phyloP scores from a whole-genome alignment of 2,797 vertebrate species.

The Pseudochromis fuscus region DNA sequence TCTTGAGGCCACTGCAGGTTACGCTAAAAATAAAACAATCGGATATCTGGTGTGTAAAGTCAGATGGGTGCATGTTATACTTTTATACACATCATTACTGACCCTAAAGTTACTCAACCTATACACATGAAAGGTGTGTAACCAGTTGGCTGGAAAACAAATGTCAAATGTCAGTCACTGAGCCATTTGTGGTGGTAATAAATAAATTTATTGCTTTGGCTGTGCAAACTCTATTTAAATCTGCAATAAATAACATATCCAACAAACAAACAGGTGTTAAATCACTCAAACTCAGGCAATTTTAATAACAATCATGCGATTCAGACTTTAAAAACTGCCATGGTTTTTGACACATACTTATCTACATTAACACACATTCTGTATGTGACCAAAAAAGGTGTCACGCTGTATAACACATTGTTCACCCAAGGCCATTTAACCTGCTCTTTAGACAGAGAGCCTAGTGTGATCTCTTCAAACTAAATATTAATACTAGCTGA shows the following conservation, averaged over 20 bases:
- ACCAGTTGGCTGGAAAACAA: neutral
- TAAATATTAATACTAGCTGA: conserved; percentile 12
- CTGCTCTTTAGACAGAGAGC: neutral
- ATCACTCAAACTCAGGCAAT: conserved; percentile 19
- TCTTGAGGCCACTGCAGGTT: neutral
- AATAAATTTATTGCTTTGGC: conserved; percentile 39
- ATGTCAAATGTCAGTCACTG: conserved; percentile 9
- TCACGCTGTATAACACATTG: neutral
- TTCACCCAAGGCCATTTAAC: neutral
- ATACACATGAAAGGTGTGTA: neutral
- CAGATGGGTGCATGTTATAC: conserved; percentile 11
- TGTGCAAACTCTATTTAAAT: conserved; percentile 4
- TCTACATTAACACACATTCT: conserved; percentile 5
- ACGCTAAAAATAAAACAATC: conserved; percentile 20
- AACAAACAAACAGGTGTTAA: conserved; percentile 12
- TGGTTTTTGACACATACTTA: conserved; percentile 9
- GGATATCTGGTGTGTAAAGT: conserved; percentile 20
- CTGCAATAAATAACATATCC: conserved; percentile 39
- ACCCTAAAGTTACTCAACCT: too few species aligned
- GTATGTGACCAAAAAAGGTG: neutral
- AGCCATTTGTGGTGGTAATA: conserved; percentile 19
- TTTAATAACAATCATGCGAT: conserved; percentile 28
- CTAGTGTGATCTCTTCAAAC: neutral
- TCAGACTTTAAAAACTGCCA: conserved; percentile 13
- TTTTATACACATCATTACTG: conserved; percentile 37